phyloP scores from a whole-genome alignment of 2,113 vertebrate genomes.

The Engystomops pustulosus region DNA sequence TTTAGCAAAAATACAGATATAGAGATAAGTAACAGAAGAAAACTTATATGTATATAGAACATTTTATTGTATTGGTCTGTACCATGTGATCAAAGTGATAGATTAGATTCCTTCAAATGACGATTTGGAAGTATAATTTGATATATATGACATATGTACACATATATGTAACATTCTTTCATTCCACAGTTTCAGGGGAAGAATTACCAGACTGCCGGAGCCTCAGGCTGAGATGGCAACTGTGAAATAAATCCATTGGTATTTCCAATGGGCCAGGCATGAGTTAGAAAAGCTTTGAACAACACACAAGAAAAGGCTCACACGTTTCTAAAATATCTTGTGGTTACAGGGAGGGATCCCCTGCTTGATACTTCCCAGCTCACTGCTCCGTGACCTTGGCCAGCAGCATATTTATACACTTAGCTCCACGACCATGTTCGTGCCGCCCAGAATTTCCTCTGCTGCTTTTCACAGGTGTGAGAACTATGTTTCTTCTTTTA shows the following conservation, averaged over 20 bases:
- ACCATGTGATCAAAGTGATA: too few species aligned
- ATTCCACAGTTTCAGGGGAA: constrained; percentile 12
- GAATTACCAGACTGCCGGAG: constrained; percentile 47
- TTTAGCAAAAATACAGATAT: too few species aligned
- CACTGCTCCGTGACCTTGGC: constrained; percentile 56
- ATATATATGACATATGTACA: constrained; percentile 31
- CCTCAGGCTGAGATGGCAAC: constrained; percentile 51
- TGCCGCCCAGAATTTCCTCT: constrained; percentile 52
- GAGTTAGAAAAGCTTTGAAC: constrained; percentile 56
- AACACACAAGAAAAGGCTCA: constrained; percentile 58
- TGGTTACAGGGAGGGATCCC: constrained; percentile 59
- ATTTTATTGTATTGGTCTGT: too few species aligned
- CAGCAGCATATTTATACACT: constrained; percentile 53
- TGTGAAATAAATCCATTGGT: constrained; percentile 55
- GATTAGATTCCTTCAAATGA: background rate
- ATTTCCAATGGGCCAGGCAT: constrained; percentile 52
- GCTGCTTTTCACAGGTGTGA: constrained; percentile 55
- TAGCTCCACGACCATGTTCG: constrained; percentile 43
- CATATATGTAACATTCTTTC: constrained; percentile 15
- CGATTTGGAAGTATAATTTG: background rate
- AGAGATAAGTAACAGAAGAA: too few species aligned
- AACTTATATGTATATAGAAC: too few species aligned
- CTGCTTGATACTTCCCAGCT: constrained; percentile 55
- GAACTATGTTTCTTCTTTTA: constrained; percentile 45
- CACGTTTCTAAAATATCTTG: constrained; percentile 60